Percentiles rank a stretch among this genome's conserved stretches.
These are phyloP conservation scores for Dipodomys spectabilis DNA, from an alignment of 2,113 vertebrate genomes.

Conservation along the genomic window DNA sequence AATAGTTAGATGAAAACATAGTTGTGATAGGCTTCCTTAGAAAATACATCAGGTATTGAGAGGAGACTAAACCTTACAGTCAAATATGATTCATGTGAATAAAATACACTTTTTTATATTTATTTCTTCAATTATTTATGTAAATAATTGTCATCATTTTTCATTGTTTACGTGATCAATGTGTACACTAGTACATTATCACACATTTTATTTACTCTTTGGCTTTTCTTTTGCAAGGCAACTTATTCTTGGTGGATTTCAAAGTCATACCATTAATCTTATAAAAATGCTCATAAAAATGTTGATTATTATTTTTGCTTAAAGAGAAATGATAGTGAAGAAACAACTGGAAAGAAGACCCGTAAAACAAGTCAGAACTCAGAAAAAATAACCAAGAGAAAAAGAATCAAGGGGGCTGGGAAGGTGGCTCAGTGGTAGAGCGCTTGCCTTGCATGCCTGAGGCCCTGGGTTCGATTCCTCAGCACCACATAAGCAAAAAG, in stretches of 20 bases:
- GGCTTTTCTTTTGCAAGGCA: slow-evolving; percentile 26
- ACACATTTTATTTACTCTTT: slow-evolving; percentile 14
- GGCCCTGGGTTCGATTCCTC: too few species aligned
- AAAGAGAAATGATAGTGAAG: not conserved
- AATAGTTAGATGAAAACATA: slow-evolving; percentile 61
- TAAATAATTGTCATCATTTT: slow-evolving; percentile 51
- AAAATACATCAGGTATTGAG: not conserved
- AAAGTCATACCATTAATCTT: slow-evolving; percentile 52
- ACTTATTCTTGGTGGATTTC: slow-evolving; percentile 49
- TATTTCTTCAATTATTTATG: slow-evolving; percentile 73
- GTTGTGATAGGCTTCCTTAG: not conserved
- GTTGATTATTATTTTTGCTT: not conserved
- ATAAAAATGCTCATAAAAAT: not conserved
- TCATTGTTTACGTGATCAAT: slow-evolving; percentile 24
- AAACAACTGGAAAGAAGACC: not conserved
- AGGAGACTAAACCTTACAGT: slow-evolving; percentile 14
- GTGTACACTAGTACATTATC: slow-evolving; percentile 37
- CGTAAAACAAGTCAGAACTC: slow-evolving; percentile 28
- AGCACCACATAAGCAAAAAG: too few species aligned
- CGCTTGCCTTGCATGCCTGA: too few species aligned
- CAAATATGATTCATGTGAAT: slow-evolving; percentile 44
- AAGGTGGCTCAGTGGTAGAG: too few species aligned
- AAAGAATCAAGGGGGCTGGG: slow-evolving; percentile 54
- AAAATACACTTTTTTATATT: slow-evolving; percentile 60
- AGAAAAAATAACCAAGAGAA: not conserved